Evolutionary conservation across 2,797 vertebrate species (phyloP).

Genomic region (Uromys caudimaculatus): DNA sequence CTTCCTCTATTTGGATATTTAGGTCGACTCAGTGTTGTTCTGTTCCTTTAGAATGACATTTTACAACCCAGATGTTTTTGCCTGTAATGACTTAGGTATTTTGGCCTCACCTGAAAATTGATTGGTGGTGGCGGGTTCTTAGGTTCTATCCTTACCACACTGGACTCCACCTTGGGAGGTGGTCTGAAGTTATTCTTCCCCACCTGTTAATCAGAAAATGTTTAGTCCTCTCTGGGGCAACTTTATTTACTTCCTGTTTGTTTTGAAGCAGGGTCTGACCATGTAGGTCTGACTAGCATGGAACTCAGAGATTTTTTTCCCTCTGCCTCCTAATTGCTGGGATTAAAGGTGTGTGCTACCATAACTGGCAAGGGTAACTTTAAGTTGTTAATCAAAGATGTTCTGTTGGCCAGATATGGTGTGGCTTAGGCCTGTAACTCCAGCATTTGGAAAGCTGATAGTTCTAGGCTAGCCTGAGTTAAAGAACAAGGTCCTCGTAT

Average conservation of each 20-base stretch:
- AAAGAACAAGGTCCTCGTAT: neutral
- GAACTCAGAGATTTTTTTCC: neutral
- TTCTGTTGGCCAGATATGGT: neutral
- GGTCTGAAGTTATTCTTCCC: conserved; percentile 99
- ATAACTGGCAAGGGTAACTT: neutral
- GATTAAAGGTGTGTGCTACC: neutral
- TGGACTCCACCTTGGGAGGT: conserved; percentile 99
- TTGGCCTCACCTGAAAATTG: conserved; percentile 94
- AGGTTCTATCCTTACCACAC: conserved; percentile 98
- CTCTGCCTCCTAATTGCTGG: neutral
- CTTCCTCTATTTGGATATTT: conserved; percentile 25
- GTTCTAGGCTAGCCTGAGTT: neutral
- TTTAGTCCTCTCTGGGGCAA: conserved; percentile 56
- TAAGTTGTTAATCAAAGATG: conserved; percentile 55
- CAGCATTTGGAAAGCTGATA: neutral
- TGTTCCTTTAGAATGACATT: neutral
- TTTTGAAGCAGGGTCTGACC: neutral
- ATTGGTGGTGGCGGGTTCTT: conserved; percentile 98
- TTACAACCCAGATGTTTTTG: neutral
- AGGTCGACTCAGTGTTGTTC: conserved; percentile 4
- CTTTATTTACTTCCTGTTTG: neutral
- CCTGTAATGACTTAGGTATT: conserved; percentile 28
- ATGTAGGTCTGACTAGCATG: neutral
- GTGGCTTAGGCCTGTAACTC: neutral
- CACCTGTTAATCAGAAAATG: conserved; percentile 89